phyloP scores from a whole-genome alignment of 2,113 vertebrate genomes.

The Sinocyclocheilus rhinocerous region DNA sequence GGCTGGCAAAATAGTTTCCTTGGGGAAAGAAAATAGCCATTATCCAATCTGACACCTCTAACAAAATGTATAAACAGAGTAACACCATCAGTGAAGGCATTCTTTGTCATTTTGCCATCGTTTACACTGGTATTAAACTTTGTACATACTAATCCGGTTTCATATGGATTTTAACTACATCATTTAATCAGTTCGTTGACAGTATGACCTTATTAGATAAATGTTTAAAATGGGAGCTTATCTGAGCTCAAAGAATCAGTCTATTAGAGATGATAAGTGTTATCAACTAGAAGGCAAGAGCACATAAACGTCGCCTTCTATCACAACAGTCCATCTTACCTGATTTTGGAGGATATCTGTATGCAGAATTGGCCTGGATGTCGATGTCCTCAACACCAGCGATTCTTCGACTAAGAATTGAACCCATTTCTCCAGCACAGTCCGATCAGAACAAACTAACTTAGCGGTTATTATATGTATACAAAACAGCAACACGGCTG shows the following conservation, averaged over 20 bases:
- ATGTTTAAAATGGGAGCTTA: not conserved
- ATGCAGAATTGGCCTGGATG: conserved; percentile 97
- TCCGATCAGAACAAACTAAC: not conserved
- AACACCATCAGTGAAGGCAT: not conserved
- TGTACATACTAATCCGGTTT: not conserved
- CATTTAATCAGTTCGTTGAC: not conserved
- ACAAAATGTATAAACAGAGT: not conserved
- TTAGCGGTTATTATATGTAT: not conserved
- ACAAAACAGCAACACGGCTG: conserved; percentile 16
- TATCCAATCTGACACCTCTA: not conserved
- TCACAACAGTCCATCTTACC: conserved; percentile 71
- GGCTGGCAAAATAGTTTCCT: conserved; percentile 99
- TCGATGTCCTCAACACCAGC: conserved; percentile 98
- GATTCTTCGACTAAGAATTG: conserved; percentile 93
- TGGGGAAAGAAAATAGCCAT: conserved; percentile 29
- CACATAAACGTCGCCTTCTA: not conserved
- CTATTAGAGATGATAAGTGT: no score
- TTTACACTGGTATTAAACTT: no score
- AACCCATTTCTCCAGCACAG: conserved; percentile 80
- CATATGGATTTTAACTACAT: not conserved
- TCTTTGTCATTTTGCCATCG: not conserved
- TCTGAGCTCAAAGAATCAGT: not conserved
- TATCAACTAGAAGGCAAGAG: not conserved
- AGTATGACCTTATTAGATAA: not conserved
- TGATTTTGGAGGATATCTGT: conserved; percentile 96